A percentile compares a stretch with the other conserved stretches of the same genome.
Evolutionary conservation across 2,113 vertebrate genomes (phyloP).

Genomic region (Istiophorus platypterus): DNA sequence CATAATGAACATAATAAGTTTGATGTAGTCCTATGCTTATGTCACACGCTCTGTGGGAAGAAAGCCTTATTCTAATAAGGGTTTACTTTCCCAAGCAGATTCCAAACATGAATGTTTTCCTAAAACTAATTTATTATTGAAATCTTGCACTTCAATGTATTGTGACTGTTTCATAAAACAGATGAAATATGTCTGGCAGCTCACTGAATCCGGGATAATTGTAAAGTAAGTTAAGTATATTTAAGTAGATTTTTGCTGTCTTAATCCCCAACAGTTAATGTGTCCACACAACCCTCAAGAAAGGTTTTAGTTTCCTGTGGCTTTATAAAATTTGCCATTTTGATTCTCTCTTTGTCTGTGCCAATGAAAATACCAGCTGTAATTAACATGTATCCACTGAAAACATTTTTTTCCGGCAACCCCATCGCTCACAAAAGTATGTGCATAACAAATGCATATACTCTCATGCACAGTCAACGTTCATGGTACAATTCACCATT

Average conservation of each 20-base stretch:
- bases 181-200: too few species aligned
- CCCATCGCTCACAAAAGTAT: not conserved
- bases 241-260: not conserved
- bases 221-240: not conserved
- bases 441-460: slow-evolving; percentile 16
- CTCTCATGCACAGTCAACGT: not conserved
- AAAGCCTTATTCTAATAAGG: not conserved
- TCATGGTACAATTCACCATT: slow-evolving; percentile 6
- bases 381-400: not conserved
- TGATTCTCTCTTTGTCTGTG: not conserved
- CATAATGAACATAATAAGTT: not conserved
- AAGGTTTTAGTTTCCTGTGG: not conserved
- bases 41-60: not conserved
- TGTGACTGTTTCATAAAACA: too few species aligned
- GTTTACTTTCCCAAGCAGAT: not conserved
- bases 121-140: not conserved
- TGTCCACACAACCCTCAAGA: not conserved
- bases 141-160: not conserved
- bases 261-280: not conserved
- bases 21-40: not conserved
- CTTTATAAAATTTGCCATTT: not conserved
- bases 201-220: too few species aligned
- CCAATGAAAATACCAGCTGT: not conserved
- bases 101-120: not conserved
- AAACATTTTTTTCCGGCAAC: not conserved